A percentile compares a stretch with the other conserved stretches of the same genome.
Conservation (phyloP, 2,113 vertebrate genomes). For the Tachysurus fulvidraco region DNA sequence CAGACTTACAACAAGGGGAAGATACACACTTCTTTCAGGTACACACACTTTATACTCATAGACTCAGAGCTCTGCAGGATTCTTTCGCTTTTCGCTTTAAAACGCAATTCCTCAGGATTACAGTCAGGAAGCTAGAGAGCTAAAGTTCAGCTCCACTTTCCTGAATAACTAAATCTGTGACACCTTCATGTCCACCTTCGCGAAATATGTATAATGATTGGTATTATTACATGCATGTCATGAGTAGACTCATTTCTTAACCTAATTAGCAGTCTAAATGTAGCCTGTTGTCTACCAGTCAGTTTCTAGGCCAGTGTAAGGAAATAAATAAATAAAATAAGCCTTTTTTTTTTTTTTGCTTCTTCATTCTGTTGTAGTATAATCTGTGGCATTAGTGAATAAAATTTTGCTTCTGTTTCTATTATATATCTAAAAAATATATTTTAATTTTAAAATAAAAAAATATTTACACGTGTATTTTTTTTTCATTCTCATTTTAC, state of each 20-base stretch:
- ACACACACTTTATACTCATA: neutral
- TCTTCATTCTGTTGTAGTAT: neutral
- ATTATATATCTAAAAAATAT: too few relatives aligned
- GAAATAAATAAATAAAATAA: neutral
- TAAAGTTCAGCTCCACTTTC: neutral
- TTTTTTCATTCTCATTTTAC: too few relatives aligned
- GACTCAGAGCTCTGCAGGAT: neutral
- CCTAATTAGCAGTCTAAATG: conserved; percentile 11
- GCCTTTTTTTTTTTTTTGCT: neutral
- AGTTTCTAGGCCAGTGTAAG: neutral
- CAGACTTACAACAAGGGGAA: conserved; percentile 58
- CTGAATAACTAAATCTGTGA: neutral
- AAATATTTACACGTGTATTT: too few relatives aligned
- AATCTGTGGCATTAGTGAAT: neutral
- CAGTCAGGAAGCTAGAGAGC: neutral
- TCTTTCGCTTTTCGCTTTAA: neutral
- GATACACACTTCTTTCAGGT: conserved; percentile 67
- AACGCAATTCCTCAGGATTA: neutral
- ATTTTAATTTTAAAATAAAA: too few relatives aligned
- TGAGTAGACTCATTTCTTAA: neutral
- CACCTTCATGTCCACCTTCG: too few relatives aligned
- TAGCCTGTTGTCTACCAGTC: conserved; percentile 42
- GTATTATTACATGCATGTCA: neutral
- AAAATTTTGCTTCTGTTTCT: neutral
- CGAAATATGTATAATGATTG: neutral